Evolutionary conservation across 2,888 invertebrate genomes (phyloP).

Genomic region (Aporophyla nigra): DNA sequence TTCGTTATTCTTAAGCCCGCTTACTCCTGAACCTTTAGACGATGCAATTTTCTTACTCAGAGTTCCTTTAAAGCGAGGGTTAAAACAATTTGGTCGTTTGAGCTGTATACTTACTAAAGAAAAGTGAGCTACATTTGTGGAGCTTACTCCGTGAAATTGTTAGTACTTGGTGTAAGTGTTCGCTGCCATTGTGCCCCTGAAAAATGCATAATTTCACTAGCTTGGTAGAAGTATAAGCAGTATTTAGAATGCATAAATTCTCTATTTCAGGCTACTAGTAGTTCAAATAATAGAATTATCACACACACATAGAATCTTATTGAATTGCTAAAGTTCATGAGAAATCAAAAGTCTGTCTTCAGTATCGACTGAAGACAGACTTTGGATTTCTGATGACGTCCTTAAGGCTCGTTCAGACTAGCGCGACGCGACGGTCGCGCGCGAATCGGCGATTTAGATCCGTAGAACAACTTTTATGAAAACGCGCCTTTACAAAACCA

Average conservation of each 20-base stretch:
- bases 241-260: conserved; percentile 1
- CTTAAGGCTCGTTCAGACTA: too few species aligned
- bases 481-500: too few species aligned
- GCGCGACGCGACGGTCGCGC: too few species aligned
- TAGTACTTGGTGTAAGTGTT: conserved; percentile 43
- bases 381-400: too few species aligned
- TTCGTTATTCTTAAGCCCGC: conserved; percentile 49
- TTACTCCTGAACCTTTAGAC: conserved; percentile 41
- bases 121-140: conserved; percentile 51
- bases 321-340: background rate
- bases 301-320: background rate
- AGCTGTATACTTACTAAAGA: conserved; percentile 51
- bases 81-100: conserved; percentile 64
- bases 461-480: too few species aligned
- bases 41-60: conserved; percentile 58
- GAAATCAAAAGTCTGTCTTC: background rate
- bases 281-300: background rate
- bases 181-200: conserved; percentile 24
- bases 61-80: conserved; percentile 50
- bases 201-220: conserved; percentile 18
- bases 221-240: conserved; percentile 5
- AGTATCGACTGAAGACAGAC: background rate
- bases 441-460: too few species aligned
- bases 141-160: conserved; percentile 54
- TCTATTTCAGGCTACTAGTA: background rate